Evolutionary conservation across 2,888 invertebrate species (phyloP).

Genomic region (Parnassius mnemosyne): DNA sequence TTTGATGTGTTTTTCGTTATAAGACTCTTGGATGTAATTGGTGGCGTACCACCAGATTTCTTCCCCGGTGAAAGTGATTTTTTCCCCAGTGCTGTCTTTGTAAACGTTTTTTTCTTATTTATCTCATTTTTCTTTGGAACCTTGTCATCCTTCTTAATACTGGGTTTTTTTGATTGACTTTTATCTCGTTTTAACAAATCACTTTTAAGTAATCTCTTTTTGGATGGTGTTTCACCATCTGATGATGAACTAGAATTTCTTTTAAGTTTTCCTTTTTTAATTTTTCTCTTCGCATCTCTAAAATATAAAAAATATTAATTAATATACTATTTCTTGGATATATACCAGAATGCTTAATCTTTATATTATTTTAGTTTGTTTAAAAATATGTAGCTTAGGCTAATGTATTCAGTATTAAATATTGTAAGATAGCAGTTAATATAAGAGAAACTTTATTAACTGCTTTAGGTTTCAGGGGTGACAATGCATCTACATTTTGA

Average conservation of each 20-base stretch:
- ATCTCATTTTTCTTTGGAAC: conserved; percentile 62
- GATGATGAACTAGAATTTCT: conserved; percentile 84
- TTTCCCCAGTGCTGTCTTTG: conserved; percentile 63
- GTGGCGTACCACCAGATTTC: conserved; percentile 76
- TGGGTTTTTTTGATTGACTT: conserved; percentile 67
- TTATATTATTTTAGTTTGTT: no score
- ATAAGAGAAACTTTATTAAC: no score
- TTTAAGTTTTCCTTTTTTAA: conserved; percentile 76
- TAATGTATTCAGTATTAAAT: no score
- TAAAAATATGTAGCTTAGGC: no score
- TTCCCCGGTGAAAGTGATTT: conserved; percentile 75
- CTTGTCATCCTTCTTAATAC: conserved; percentile 68
- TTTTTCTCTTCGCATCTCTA: conserved; percentile 75
- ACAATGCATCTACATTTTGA: no score
- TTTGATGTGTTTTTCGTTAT: conserved; percentile 62
- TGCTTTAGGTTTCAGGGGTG: no score
- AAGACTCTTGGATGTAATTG: conserved; percentile 68
- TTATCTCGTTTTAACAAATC: conserved; percentile 66
- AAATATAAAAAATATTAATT: conserved; percentile 26
- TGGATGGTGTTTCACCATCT: conserved; percentile 79
- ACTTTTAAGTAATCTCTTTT: conserved; percentile 76
- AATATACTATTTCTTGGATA: no score
- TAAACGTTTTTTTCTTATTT: conserved; percentile 57
- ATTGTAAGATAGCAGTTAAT: no score
- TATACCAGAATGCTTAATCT: no score